Conservation (phyloP, 1,140 invertebrate species). For the Caenorhabditis latens region DNA sequence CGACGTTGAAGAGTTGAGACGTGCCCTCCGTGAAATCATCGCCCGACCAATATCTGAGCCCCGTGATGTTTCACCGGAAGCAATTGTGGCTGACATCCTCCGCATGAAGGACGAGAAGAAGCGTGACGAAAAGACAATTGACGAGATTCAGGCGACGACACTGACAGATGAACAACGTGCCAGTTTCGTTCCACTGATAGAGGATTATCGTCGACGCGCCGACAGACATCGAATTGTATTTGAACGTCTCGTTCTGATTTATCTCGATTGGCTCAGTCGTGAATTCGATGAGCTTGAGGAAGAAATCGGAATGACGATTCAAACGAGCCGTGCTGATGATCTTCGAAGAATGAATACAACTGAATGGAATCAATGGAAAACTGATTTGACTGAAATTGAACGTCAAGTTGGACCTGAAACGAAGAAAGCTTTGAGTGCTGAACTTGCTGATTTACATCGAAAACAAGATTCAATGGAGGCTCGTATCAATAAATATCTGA, state of each 20-base stretch:
- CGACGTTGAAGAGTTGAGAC: slow-evolving; percentile 57
- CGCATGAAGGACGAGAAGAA: slow-evolving; percentile 54
- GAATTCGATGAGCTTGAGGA: slow-evolving; percentile 56
- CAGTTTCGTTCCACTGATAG: slow-evolving; percentile 46
- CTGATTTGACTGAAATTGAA: slow-evolving; percentile 56
- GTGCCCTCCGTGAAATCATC: slow-evolving; percentile 52
- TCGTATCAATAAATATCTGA: slow-evolving; percentile 49
- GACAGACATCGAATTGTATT: slow-evolving; percentile 36
- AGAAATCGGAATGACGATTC: slow-evolving; percentile 55
- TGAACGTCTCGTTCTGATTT: slow-evolving; percentile 26
- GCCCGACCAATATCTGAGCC: slow-evolving; percentile 33
- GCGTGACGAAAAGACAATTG: slow-evolving; percentile 40
- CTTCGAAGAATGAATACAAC: slow-evolving; percentile 32
- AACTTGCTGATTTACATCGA: slow-evolving; percentile 61
- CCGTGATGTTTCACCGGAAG: slow-evolving; percentile 39
- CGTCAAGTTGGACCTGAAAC: slow-evolving; percentile 36
- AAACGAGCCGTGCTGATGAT: slow-evolving; percentile 50
- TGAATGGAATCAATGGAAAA: slow-evolving; percentile 56
- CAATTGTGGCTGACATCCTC: slow-evolving; percentile 53
- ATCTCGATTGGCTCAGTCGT: slow-evolving; percentile 44
- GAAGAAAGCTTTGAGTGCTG: slow-evolving; percentile 25
- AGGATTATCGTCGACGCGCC: slow-evolving; percentile 46
- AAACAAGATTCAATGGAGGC: slow-evolving; percentile 58
- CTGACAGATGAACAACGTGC: slow-evolving; percentile 47
- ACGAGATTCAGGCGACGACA: slow-evolving; percentile 51